A percentile compares a stretch with the other conserved stretches of the same genome.
Conservation (phyloP, 2,797 vertebrate species). For the Hozukius guyotensis region DNA sequence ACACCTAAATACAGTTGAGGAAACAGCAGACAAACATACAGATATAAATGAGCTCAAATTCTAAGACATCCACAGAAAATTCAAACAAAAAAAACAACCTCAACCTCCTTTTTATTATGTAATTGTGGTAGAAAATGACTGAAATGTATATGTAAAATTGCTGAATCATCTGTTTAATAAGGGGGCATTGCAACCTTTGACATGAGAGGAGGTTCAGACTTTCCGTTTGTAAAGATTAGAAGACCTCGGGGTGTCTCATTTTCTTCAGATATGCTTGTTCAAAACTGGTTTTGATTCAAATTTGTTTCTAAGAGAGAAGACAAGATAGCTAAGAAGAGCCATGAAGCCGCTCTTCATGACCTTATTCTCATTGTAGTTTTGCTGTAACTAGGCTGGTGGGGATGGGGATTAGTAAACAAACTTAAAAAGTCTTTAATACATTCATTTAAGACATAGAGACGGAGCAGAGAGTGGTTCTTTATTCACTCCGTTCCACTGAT, state of each 20-base stretch:
- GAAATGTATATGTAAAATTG: not conserved
- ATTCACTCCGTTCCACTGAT: not conserved
- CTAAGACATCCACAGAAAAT: not conserved
- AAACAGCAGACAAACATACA: slow-evolving; percentile 24
- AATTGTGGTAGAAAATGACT: not conserved
- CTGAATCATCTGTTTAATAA: not conserved
- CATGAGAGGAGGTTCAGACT: not conserved
- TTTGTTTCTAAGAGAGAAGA: not conserved
- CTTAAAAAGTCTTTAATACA: not conserved
- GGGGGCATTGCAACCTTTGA: not conserved
- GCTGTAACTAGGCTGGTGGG: not conserved
- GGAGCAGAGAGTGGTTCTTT: not conserved
- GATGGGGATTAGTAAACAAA: not conserved
- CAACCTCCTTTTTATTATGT: not conserved
- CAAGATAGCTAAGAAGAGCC: not conserved
- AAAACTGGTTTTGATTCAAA: not conserved
- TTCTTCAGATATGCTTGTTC: not conserved
- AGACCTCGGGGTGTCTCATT: not conserved
- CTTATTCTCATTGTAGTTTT: not conserved
- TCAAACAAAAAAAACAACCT: not conserved
- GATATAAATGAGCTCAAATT: slow-evolving; percentile 27
- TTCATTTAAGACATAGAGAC: not conserved
- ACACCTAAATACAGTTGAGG: slow-evolving; percentile 23
- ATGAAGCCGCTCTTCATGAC: not conserved
- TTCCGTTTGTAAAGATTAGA: not conserved